Conservation (phyloP, 2,113 vertebrate species). For the Acanthochromis polyacanthus region DNA sequence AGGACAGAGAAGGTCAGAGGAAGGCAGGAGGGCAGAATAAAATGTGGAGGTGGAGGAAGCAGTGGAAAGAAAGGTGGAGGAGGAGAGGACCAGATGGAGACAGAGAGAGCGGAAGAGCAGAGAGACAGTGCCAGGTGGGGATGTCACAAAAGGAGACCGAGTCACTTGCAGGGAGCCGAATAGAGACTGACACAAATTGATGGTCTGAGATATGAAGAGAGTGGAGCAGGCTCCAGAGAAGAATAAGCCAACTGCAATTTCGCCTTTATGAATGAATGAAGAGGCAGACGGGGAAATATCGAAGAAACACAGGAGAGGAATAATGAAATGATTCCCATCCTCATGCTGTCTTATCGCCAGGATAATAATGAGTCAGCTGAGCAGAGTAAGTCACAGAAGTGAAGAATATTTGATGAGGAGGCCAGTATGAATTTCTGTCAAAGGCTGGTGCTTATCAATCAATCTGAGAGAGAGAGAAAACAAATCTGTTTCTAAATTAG, state of each 20-base stretch:
- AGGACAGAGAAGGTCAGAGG: conserved; percentile 60
- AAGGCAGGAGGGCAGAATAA: conserved; percentile 44
- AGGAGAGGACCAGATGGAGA: conserved; percentile 72
- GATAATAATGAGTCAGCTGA: conserved; percentile 60
- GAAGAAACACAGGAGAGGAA: conserved; percentile 62
- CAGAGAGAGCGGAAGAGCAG: conserved; percentile 41
- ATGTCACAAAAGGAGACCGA: conserved; percentile 49
- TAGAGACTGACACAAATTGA: conserved; percentile 72
- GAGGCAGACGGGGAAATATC: conserved; percentile 62
- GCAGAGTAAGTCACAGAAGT: conserved; percentile 47
- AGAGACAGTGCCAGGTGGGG: conserved; percentile 58
- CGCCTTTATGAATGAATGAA: conserved; percentile 72
- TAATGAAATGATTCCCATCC: conserved; percentile 70
- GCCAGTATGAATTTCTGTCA: conserved; percentile 32
- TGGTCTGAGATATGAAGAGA: conserved; percentile 65
- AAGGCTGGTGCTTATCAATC: conserved; percentile 25
- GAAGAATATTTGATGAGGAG: conserved; percentile 63
- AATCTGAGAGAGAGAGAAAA: conserved; percentile 2
- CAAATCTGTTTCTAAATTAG: conserved; percentile 7
- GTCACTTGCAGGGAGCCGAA: conserved; percentile 58
- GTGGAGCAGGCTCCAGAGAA: conserved; percentile 69
- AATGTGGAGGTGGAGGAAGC: conserved; percentile 40
- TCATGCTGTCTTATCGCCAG: conserved; percentile 38
- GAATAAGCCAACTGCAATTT: conserved; percentile 67
- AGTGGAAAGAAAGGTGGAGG: conserved; percentile 59